Evolutionary conservation across 2,113 vertebrate species (phyloP).

Genomic region (Loxodonta africana): DNA sequence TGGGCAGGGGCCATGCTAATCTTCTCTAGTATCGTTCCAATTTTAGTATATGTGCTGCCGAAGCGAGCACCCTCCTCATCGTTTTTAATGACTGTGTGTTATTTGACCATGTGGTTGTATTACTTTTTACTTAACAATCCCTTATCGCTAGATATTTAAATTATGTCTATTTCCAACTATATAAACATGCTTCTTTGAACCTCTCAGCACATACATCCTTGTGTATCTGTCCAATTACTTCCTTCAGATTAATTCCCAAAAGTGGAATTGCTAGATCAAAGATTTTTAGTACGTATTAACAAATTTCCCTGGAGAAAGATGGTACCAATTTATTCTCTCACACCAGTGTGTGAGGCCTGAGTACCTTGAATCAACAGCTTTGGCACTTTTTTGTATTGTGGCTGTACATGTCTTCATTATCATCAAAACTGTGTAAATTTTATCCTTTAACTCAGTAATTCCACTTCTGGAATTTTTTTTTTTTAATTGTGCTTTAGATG

Average conservation of each 20-base stretch:
- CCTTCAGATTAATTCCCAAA: conserved; percentile 48
- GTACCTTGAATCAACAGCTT: not conserved
- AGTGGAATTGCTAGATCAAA: conserved; percentile 18
- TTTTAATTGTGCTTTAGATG: no score
- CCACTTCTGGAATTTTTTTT: not conserved
- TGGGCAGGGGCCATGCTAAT: no score
- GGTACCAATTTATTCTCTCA: not conserved
- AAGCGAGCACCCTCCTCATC: no score
- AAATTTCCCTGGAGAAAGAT: not conserved
- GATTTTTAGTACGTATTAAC: not conserved
- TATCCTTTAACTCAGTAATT: conserved; percentile 47
- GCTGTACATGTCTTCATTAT: not conserved
- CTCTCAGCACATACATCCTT: not conserved
- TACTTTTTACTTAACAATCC: not conserved
- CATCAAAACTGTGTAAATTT: not conserved
- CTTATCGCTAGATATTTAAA: not conserved
- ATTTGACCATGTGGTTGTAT: not conserved
- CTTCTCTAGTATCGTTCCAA: no score
- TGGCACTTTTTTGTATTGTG: conserved; percentile 12
- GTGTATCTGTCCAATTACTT: not conserved
- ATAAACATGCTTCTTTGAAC: conserved; percentile 29
- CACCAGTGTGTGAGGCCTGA: not conserved
- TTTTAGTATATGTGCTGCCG: no score
- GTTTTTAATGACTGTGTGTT: not conserved
- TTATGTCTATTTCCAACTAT: conserved; percentile 9